These are phyloP conservation scores for Ammospiza nelsoni DNA, from an alignment of 2,113 vertebrate genomes.

Conservation along the genomic window DNA sequence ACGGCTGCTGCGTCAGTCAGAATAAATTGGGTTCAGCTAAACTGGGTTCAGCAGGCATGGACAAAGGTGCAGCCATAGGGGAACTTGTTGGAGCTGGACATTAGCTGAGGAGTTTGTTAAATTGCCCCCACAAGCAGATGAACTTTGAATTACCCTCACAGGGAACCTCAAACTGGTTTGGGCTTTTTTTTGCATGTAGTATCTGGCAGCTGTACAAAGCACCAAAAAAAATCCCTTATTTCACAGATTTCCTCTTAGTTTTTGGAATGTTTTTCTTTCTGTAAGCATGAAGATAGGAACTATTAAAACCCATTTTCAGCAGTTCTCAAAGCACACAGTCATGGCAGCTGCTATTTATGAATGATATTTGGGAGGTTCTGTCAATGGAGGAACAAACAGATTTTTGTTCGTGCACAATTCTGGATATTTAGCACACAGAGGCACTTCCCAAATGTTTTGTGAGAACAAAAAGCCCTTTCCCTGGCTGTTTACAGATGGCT, in stretches of 20 bases:
- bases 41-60: neutral
- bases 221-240: neutral
- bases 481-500: slow-evolving; percentile 46
- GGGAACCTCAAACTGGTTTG: neutral
- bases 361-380: neutral
- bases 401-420: neutral
- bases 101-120: neutral
- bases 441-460: neutral
- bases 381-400: neutral
- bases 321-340: neutral
- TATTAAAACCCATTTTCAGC: neutral
- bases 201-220: neutral
- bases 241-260: neutral
- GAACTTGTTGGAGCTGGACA: neutral
- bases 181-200: neutral
- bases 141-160: neutral
- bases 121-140: neutral
- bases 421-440: neutral
- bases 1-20: neutral
- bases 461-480: slow-evolving; percentile 48
- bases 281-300: neutral
- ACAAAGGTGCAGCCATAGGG: neutral
- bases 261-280: neutral
- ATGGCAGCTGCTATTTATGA: neutral
- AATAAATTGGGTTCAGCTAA: neutral